Evolutionary conservation across 1,140 invertebrate genomes (phyloP).

Genomic region (Tetramorium alpestre): DNA sequence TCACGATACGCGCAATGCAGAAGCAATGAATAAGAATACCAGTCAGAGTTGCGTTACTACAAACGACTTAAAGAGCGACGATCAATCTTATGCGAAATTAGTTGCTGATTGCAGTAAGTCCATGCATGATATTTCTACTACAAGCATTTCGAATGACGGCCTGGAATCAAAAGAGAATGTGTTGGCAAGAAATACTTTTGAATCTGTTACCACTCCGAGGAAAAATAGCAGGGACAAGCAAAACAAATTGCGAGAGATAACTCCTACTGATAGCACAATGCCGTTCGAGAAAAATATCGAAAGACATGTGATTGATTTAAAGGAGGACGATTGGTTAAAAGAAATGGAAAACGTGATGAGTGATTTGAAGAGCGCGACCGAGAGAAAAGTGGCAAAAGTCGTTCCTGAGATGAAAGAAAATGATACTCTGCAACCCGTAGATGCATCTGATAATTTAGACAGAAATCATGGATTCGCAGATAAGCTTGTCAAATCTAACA

Average conservation of each 20-base stretch:
- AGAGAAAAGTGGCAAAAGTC: not conserved
- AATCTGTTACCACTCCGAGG: not conserved
- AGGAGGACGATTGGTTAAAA: conserved; percentile 14
- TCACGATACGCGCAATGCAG: too few species aligned
- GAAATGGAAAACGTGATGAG: conserved; percentile 54
- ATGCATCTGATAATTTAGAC: conserved; percentile 49
- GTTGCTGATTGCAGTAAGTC: conserved; percentile 67
- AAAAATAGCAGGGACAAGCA: not conserved
- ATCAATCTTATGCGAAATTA: conserved; percentile 66
- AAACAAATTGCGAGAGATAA: not conserved
- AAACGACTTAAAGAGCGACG: not conserved
- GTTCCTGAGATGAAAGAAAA: not conserved
- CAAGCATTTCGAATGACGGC: not conserved
- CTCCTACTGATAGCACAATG: not conserved
- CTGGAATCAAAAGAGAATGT: not conserved
- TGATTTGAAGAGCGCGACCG: conserved; percentile 38
- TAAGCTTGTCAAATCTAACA: conserved; percentile 37
- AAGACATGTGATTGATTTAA: not conserved
- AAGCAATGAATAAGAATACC: not conserved
- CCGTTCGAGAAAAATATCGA: not conserved
- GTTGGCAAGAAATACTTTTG: not conserved
- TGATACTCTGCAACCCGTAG: not conserved
- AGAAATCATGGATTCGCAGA: not conserved
- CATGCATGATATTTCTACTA: not conserved
- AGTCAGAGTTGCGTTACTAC: not conserved